phyloP scores from a whole-genome alignment of 2,797 vertebrate genomes.

The Catamblyrhynchus diadema region DNA sequence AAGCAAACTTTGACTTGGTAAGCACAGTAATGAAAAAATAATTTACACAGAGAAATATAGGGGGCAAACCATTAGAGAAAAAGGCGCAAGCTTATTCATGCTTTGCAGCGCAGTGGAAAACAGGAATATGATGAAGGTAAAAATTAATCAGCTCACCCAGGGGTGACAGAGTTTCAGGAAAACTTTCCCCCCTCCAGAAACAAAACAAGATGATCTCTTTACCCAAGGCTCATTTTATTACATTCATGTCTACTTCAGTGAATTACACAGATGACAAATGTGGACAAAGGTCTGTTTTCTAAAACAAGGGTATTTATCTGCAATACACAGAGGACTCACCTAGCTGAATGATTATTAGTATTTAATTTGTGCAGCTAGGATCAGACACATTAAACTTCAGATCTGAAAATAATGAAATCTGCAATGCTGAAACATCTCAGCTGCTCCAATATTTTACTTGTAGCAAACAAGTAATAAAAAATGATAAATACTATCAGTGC shows the following conservation, averaged over 20 bases:
- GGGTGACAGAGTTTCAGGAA: not conserved
- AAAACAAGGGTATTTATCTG: conserved; percentile 7
- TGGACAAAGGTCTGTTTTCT: not conserved
- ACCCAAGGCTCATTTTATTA: conserved; percentile 34
- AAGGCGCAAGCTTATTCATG: not conserved
- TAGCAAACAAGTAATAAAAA: conserved; percentile 17
- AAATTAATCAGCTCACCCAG: not conserved
- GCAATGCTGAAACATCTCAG: not conserved
- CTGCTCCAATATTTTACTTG: not conserved
- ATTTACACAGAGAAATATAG: not conserved
- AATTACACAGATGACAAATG: conserved; percentile 23
- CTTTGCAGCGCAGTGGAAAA: not conserved
- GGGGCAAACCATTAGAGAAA: not conserved
- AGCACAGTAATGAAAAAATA: not conserved
- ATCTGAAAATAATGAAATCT: conserved; percentile 26
- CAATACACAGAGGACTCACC: not conserved
- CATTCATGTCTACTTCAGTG: not conserved
- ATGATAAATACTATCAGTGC: not conserved
- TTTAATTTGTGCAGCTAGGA: conserved; percentile 34
- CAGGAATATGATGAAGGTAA: not conserved
- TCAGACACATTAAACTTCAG: not conserved
- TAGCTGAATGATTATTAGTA: conserved; percentile 20
- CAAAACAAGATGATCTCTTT: not conserved
- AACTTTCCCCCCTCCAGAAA: not conserved
- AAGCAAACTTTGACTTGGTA: not conserved